A percentile compares a stretch with the other conserved stretches of the same genome.
Evolutionary conservation across 2,888 invertebrate genomes (phyloP).

Genomic region (Philereme transversata): DNA sequence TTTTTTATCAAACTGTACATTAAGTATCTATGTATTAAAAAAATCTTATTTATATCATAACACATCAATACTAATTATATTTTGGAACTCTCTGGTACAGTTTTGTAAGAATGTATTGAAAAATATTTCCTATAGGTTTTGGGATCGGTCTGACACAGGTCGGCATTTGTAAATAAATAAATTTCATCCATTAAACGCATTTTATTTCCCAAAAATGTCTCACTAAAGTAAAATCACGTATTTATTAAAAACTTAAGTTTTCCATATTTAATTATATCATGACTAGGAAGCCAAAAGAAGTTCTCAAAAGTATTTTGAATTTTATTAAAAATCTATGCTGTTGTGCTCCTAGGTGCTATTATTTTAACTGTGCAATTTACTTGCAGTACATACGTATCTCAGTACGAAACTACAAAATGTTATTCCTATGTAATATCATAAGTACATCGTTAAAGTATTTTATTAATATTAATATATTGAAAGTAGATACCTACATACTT

Average conservation of each 20-base stretch:
- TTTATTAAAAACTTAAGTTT: slow-evolving; percentile 50
- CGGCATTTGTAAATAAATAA: slow-evolving; percentile 45
- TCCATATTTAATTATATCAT: slow-evolving; percentile 51
- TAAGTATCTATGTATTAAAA: background rate
- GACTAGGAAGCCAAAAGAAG: slow-evolving; percentile 64
- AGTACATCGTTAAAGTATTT: slow-evolving; percentile 42
- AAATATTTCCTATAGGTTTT: slow-evolving; percentile 37
- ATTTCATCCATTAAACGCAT: slow-evolving; percentile 49
- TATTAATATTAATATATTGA: slow-evolving; percentile 36
- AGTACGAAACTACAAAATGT: slow-evolving; percentile 38
- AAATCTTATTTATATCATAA: background rate
- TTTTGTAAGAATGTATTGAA: slow-evolving; percentile 15
- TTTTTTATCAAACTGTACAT: slow-evolving; percentile 19
- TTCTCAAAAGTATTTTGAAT: slow-evolving; percentile 7
- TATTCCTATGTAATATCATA: slow-evolving; percentile 40
- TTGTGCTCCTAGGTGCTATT: slow-evolving; percentile 46
- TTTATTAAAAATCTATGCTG: slow-evolving; percentile 24
- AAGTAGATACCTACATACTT: slow-evolving; percentile 33
- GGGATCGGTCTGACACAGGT: slow-evolving; percentile 32
- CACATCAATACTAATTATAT: background rate
- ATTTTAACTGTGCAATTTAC: slow-evolving; percentile 25
- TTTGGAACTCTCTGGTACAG: background rate
- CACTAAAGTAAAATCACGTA: slow-evolving; percentile 74
- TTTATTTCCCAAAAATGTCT: slow-evolving; percentile 69
- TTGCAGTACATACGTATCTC: slow-evolving; percentile 15